These are phyloP conservation scores for Tenualosa thibaudeaui DNA, from an alignment of 2,797 vertebrate species.

Conservation along the genomic window DNA sequence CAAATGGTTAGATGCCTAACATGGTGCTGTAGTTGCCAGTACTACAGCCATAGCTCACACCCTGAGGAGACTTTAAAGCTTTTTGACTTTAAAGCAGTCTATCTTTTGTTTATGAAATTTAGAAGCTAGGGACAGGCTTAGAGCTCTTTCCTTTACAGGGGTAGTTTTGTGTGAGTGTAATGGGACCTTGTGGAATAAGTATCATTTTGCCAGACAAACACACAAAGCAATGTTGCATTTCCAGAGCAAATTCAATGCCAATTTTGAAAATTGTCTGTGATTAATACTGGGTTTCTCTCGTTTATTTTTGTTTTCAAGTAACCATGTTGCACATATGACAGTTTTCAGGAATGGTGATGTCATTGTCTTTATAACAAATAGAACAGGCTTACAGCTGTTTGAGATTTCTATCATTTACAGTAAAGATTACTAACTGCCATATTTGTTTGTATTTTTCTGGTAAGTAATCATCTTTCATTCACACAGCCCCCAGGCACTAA, in stretches of 20 bases:
- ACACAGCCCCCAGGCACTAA: not conserved
- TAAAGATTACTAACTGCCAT: constrained; percentile 22
- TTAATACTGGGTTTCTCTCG: not conserved
- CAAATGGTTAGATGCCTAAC: not conserved
- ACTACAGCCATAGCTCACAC: not conserved
- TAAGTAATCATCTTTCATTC: not conserved
- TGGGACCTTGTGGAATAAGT: constrained; percentile 10
- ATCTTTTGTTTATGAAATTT: not conserved
- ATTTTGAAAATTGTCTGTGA: constrained; percentile 12
- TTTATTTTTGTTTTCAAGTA: constrained; percentile 9
- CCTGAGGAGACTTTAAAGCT: not conserved
- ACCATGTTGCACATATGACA: not conserved
- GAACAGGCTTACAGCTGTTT: not conserved
- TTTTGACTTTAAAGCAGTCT: not conserved
- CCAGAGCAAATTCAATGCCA: not conserved
- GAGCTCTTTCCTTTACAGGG: not conserved
- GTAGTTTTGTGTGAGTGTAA: not conserved
- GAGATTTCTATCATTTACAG: not conserved
- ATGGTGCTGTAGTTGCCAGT: not conserved
- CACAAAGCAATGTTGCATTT: not conserved
- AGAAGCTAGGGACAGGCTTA: not conserved
- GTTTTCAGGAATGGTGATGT: not conserved
- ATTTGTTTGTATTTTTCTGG: constrained; percentile 18
- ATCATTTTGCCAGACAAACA: constrained; percentile 11
- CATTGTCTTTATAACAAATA: constrained; percentile 13